Base-by-base conservation (phyloP, 2,888 invertebrate species). In the Heliconius hortense region DNA sequence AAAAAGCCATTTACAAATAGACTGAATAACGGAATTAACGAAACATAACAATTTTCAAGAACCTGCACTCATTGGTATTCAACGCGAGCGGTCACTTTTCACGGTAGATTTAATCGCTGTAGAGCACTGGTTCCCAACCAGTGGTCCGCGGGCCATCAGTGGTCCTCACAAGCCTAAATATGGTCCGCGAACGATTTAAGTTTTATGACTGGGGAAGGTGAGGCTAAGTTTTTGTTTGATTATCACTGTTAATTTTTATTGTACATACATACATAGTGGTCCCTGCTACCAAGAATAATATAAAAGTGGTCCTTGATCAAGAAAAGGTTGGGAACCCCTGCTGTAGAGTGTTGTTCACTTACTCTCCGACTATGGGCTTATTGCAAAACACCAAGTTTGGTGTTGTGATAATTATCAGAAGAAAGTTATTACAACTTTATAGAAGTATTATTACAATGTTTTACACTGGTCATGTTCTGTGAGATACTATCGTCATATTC, bases 321-420 rank as follows among this genome's bases (percentile, higher is more conserved):
- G 28, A 28, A 28, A 28, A 28, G 28, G 28, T 28, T 28, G 28
- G 28, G 28, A 28, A 28, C 28, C 28, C 3, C 28, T 28, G 35
- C 8, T 35, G 35, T 8, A 28, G 35, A 63, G 28, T 63, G 63
- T 74, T 70, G 70, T 71, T 75, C 66, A 75, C 70, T 56, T 75
- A 75, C 70, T 56, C 59, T 24, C 59, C n/a, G 71, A 59, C 43
- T 71, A 68, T 62, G 72, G 48, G 62, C 67, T 72, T 72, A 68
- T 72, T 73, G 73, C 76, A 73, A 73, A 72, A 69, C n/a, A 15
- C 75, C 72, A 72, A 73, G 68, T 73, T 69, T 73, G 68, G 72
- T 67, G 59, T 59, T 64, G 63, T 56, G 43, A 62, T 76, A 68
- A 72, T 72, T 76, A 60, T 15, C 48, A 62, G 53, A 76, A 76